A percentile compares a stretch with the other conserved stretches of the same genome.
Conservation (phyloP, 2,888 invertebrate genomes). For the Congeria kusceri region DNA sequence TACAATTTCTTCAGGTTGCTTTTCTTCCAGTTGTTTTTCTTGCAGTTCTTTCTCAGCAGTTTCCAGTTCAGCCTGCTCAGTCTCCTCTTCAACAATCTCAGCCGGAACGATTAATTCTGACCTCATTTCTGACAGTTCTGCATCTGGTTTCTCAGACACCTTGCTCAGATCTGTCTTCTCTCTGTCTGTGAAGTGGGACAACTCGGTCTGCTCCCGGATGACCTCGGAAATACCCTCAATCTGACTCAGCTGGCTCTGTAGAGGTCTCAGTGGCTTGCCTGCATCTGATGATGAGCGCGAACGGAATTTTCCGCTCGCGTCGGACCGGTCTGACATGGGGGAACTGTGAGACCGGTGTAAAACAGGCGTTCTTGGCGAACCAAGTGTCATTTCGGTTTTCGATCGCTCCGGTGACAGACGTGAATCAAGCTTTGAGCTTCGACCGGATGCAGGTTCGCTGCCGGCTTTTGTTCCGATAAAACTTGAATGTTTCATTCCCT, state of each 20-base stretch:
- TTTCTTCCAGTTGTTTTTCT: not conserved
- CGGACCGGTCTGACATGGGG: conserved; percentile 50
- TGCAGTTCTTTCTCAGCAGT: not conserved
- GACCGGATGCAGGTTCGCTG: not conserved
- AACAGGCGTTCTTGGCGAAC: conserved; percentile 44
- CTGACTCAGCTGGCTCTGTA: conserved; percentile 56
- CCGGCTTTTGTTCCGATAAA: conserved; percentile 36
- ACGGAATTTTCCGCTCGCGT: conserved; percentile 18
- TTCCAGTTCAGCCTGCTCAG: not conserved
- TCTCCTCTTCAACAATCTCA: conserved; percentile 45
- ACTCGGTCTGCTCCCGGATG: conserved; percentile 63
- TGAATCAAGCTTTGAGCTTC: conserved; percentile 1
- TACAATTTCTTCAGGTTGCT: not conserved
- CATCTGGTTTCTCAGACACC: conserved; percentile 38
- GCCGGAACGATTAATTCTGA: conserved; percentile 30
- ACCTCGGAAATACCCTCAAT: conserved; percentile 55
- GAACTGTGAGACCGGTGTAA: conserved; percentile 57
- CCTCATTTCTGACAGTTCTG: conserved; percentile 24
- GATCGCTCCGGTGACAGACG: conserved; percentile 50
- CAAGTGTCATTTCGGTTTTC: conserved; percentile 45
- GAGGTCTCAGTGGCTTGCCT: conserved; percentile 40
- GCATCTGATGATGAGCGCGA: conserved; percentile 39
- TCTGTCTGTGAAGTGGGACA: conserved; percentile 53
- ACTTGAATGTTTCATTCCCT: conserved; percentile 48
- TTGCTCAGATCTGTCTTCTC: conserved; percentile 41